Conservation (phyloP, 2,888 invertebrate species). For the Sarcophaga variegata region DNA sequence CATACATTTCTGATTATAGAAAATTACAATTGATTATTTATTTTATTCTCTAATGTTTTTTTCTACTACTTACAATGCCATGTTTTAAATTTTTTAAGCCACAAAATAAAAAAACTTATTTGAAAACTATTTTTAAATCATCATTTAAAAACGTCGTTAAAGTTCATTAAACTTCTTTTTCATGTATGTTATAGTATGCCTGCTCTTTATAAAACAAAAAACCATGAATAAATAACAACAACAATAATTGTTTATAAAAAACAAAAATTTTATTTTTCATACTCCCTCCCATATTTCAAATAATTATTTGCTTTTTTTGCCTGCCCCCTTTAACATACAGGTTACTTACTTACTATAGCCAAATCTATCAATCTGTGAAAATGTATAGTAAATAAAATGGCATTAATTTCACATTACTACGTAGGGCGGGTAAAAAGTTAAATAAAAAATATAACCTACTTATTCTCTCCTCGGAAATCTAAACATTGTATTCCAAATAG, state of each 20-base stretch:
- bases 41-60: too few species aligned
- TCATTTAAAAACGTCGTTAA: constrained; percentile 11
- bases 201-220: constrained; percentile 20
- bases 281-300: constrained; percentile 15
- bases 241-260: constrained; percentile 5
- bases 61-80: too few species aligned
- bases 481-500: too few species aligned
- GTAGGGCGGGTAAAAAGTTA: too few species aligned
- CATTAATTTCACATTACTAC: neutral
- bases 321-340: constrained; percentile 40
- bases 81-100: neutral
- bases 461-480: too few species aligned
- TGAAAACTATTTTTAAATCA: constrained; percentile 9
- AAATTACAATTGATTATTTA: too few species aligned
- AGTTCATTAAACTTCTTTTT: constrained; percentile 60
- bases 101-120: neutral
- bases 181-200: constrained; percentile 16
- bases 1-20: too few species aligned
- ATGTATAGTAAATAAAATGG: constrained; percentile 9
- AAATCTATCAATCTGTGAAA: constrained; percentile 27
- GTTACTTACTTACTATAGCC: constrained; percentile 33
- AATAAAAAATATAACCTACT: too few species aligned
- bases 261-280: constrained; percentile 33
- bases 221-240: neutral
- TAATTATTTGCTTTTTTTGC: neutral